A percentile compares a stretch with the other conserved stretches of the same genome.
phyloP scores from a whole-genome alignment of 2,113 vertebrate genomes.

The Phyllopteryx taeniolatus region DNA sequence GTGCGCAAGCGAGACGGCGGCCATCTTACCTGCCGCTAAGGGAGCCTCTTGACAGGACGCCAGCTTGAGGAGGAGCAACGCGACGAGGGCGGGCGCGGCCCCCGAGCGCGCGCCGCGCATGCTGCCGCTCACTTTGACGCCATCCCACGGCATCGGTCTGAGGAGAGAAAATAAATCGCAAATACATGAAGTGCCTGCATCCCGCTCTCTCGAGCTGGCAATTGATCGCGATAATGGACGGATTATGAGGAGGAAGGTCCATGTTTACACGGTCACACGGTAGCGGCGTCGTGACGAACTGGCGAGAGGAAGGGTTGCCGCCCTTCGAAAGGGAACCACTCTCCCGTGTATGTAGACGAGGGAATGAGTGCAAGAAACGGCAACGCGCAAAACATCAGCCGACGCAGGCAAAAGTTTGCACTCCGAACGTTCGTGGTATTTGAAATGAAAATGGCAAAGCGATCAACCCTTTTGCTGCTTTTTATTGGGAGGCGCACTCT shows the following conservation, averaged over 20 bases:
- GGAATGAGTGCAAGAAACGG: background rate
- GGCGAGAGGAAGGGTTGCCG: no score
- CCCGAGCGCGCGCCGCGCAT: conserved; percentile 82
- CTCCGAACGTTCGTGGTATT: no score
- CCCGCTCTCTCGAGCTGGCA: no score
- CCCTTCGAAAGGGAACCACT: background rate
- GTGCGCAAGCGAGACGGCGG: background rate
- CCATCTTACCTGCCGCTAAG: conserved; percentile 83
- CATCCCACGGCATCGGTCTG: conserved; percentile 78
- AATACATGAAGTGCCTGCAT: background rate
- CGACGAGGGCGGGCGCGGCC: conserved; percentile 77
- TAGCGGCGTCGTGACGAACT: no score
- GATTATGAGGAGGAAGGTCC: no score
- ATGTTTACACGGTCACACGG: no score
- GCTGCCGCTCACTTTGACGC: conserved; percentile 76
- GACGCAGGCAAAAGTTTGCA: no score
- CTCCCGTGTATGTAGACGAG: background rate
- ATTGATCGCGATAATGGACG: no score
- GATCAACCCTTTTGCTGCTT: background rate
- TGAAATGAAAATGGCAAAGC: no score
- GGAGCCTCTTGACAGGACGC: conserved; percentile 73
- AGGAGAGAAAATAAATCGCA: background rate
- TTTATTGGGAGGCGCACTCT: conserved; percentile 7
- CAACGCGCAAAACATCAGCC: no score
- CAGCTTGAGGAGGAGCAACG: conserved; percentile 75